A percentile compares a stretch with the other conserved stretches of the same genome.
Evolutionary conservation across 2,888 invertebrate species (phyloP).

Genomic region (Ceramica pisi): DNA sequence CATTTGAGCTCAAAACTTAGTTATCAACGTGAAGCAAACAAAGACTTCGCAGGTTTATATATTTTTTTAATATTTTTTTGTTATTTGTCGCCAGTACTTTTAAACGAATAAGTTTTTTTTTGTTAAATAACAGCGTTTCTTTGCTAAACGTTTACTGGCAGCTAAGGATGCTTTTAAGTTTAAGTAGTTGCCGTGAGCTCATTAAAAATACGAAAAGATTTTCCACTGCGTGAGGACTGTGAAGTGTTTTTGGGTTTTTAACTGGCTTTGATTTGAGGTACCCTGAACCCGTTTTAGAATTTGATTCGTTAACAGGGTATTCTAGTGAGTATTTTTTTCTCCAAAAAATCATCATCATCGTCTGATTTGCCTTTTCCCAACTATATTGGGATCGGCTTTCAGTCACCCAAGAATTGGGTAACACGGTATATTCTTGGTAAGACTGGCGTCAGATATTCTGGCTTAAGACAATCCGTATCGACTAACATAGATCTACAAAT

Average conservation of each 20-base stretch:
- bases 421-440: too few species aligned
- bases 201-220: neutral
- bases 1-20: conserved; percentile 41
- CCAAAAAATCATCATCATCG: neutral
- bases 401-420: too few species aligned
- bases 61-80: conserved; percentile 6
- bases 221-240: neutral
- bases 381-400: too few species aligned
- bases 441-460: too few species aligned
- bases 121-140: neutral
- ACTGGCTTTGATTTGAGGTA: neutral
- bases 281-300: neutral
- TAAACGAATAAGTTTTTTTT: neutral
- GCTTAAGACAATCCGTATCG: too few species aligned
- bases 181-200: neutral
- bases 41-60: conserved; percentile 8
- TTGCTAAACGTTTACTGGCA: neutral
- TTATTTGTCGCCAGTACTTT: conserved; percentile 10
- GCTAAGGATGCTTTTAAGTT: conserved; percentile 1
- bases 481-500: too few species aligned
- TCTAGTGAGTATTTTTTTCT: neutral
- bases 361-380: too few species aligned
- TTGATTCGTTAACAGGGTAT: neutral
- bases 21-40: conserved; percentile 25
- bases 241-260: neutral